Evolutionary conservation across 1,140 invertebrate species (phyloP).

Genomic region (Steinernema khuongi): DNA sequence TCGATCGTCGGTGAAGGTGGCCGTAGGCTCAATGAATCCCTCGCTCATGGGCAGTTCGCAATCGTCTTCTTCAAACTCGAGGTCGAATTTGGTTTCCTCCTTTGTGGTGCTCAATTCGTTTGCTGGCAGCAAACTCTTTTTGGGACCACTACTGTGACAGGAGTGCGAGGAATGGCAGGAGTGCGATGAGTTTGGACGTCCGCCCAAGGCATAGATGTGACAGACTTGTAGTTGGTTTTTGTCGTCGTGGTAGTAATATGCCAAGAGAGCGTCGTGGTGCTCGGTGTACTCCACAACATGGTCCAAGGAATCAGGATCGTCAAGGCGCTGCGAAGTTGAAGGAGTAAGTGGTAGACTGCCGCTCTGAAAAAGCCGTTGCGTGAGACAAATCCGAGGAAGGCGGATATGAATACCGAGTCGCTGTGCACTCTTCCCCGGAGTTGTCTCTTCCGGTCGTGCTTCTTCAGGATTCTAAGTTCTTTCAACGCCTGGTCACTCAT

Average conservation of each 20-base stretch:
- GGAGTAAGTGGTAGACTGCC: neutral
- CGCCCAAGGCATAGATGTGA: neutral
- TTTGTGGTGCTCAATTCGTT: neutral
- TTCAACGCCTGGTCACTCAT: conserved; percentile 31
- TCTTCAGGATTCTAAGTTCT: conserved; percentile 27
- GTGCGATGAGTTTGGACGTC: neutral
- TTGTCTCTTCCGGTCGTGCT: conserved; percentile 23
- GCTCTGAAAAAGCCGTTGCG: neutral
- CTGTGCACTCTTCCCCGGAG: conserved; percentile 8
- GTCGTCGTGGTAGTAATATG: conserved; percentile 4
- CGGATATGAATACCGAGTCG: neutral
- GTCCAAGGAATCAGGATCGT: conserved; percentile 44
- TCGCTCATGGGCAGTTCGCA: neutral
- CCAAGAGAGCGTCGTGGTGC: conserved; percentile 44
- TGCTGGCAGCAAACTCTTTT: neutral
- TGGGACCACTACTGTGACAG: neutral
- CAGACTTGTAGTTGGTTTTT: neutral
- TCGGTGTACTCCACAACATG: conserved; percentile 43
- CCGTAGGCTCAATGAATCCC: neutral
- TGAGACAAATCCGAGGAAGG: neutral
- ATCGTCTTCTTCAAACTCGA: conserved; percentile 7
- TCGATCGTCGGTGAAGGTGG: neutral
- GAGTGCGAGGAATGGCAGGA: neutral
- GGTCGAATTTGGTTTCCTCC: neutral
- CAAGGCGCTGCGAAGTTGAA: conserved; percentile 17